Conservation (phyloP, 2,888 invertebrate species). For the Cosmopolites sordidus region DNA sequence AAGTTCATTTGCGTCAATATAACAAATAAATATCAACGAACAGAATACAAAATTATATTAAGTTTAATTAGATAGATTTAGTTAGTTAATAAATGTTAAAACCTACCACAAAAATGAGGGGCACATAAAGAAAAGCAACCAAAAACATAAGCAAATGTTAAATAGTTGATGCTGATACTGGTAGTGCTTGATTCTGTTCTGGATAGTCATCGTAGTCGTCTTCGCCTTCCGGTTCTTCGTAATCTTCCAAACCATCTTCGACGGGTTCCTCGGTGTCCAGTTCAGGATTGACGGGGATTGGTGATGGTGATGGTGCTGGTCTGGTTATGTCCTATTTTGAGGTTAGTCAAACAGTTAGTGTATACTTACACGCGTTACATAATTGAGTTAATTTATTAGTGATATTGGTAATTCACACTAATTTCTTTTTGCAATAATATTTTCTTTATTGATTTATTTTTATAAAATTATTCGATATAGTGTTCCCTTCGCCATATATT, state of each 20-base stretch:
- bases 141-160: slow-evolving; percentile 38
- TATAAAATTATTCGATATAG: too few relatives aligned
- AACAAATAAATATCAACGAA: slow-evolving; percentile 4
- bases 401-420: too few relatives aligned
- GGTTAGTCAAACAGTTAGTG: slow-evolving; percentile 11
- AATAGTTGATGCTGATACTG: slow-evolving; percentile 38
- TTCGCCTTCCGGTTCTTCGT: slow-evolving; percentile 51
- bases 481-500: too few relatives aligned
- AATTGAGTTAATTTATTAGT: too few relatives aligned
- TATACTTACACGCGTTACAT: too few relatives aligned
- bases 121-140: slow-evolving; percentile 20
- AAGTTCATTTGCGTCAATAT: background rate
- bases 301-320: slow-evolving; percentile 46
- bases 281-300: slow-evolving; percentile 37
- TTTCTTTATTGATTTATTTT: too few relatives aligned
- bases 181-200: slow-evolving; percentile 44
- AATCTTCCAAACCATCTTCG: slow-evolving; percentile 54
- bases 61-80: too few relatives aligned
- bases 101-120: slow-evolving; percentile 12
- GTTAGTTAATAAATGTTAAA: background rate
- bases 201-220: slow-evolving; percentile 61
- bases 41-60: too few relatives aligned
- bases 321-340: slow-evolving; percentile 38
- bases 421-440: too few relatives aligned
- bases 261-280: slow-evolving; percentile 52